These are phyloP conservation scores for Pharmacophagus antenor DNA, from an alignment of 2,888 invertebrate species.

Conservation along the genomic window DNA sequence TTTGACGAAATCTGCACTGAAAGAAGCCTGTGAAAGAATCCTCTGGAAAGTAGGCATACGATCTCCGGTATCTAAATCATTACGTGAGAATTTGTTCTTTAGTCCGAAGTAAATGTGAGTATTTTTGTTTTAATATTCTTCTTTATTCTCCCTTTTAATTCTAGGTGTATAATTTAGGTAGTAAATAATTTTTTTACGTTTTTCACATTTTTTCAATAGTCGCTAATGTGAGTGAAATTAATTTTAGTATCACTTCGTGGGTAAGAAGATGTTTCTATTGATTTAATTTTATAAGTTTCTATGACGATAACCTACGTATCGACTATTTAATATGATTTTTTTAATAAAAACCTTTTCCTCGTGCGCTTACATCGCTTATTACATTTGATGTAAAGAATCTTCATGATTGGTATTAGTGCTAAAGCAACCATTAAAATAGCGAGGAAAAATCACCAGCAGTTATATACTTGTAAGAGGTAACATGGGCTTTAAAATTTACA, in stretches of 20 bases:
- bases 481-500: background rate
- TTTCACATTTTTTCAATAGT: slow-evolving; percentile 27
- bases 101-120: slow-evolving; percentile 75
- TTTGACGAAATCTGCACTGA: slow-evolving; percentile 59
- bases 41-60: slow-evolving; percentile 78
- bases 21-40: slow-evolving; percentile 81
- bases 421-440: slow-evolving; percentile 72
- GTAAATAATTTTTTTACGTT: slow-evolving; percentile 36
- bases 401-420: slow-evolving; percentile 76
- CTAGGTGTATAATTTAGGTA: slow-evolving; percentile 38
- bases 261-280: slow-evolving; percentile 60
- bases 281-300: slow-evolving; percentile 67
- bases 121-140: slow-evolving; percentile 46
- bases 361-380: background rate
- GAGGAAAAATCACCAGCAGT: slow-evolving; percentile 55
- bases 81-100: slow-evolving; percentile 75
- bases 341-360: background rate
- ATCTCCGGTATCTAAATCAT: slow-evolving; percentile 80
- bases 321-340: slow-evolving; percentile 15
- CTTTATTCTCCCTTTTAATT: slow-evolving; percentile 33
- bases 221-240: slow-evolving; percentile 20
- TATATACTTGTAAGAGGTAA: slow-evolving; percentile 53
- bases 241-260: slow-evolving; percentile 37
- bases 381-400: slow-evolving; percentile 35
- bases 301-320: slow-evolving; percentile 55